Percentiles rank a stretch among this genome's conserved stretches.
phyloP scores from a whole-genome alignment of 2,888 invertebrate species.

The Phyllotreta cruciferae region DNA sequence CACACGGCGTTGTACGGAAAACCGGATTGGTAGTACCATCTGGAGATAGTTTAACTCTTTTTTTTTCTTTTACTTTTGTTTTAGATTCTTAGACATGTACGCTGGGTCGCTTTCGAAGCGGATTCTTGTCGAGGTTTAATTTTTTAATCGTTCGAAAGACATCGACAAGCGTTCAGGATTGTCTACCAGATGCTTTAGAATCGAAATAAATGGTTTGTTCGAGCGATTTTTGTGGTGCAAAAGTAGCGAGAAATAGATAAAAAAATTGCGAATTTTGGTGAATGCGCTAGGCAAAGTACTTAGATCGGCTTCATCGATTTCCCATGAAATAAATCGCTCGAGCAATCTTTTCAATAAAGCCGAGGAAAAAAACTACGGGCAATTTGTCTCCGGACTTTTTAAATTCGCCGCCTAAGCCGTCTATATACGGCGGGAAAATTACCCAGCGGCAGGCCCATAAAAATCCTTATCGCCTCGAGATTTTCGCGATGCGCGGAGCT shows the following conservation, averaged over 20 bases:
- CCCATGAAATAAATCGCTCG: no score
- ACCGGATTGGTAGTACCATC: conserved; percentile 32
- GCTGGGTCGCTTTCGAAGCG: conserved; percentile 13
- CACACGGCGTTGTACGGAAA: conserved; percentile 34
- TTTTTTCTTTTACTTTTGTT: conserved; percentile 13
- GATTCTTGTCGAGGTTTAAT: conserved; percentile 20
- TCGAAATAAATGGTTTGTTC: no score
- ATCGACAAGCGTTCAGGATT: no score
- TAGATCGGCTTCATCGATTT: no score
- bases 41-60: conserved; percentile 28
- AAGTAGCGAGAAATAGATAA: no score
- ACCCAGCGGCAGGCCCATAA: conserved; percentile 45
- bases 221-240: no score
- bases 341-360: no score
- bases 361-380: conserved; percentile 21
- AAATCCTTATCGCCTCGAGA: conserved; percentile 47
- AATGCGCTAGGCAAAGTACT: no score
- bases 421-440: conserved; percentile 45
- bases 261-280: no score
- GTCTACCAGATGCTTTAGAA: no score
- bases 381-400: conserved; percentile 37
- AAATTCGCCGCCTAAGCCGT: conserved; percentile 28
- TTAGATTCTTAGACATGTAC: conserved; percentile 20
- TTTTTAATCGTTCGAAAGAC: conserved; percentile 14
- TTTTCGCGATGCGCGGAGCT: conserved; percentile 50